phyloP scores from a whole-genome alignment of 2,888 invertebrate species.

The Scaptomyza cyrtandrae region DNA sequence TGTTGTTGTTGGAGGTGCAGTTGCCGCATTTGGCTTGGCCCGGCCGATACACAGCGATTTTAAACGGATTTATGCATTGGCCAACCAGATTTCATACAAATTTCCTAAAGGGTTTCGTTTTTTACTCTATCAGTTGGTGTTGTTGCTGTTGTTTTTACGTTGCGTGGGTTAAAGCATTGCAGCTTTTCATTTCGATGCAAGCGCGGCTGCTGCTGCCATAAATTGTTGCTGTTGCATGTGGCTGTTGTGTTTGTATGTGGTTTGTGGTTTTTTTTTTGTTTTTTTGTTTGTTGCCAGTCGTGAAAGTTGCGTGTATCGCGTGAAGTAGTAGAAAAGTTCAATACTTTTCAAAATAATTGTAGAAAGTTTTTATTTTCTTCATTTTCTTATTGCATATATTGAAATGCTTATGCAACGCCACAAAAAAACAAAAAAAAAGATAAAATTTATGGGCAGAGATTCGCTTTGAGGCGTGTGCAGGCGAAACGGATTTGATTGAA shows the following conservation, averaged over 20 bases:
- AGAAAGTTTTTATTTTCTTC: slow-evolving; percentile 67
- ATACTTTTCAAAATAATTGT: slow-evolving; percentile 77
- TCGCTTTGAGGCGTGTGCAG: slow-evolving; percentile 37
- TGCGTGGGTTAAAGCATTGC: slow-evolving; percentile 69
- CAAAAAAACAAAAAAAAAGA: slow-evolving; percentile 14
- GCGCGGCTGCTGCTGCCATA: slow-evolving; percentile 64
- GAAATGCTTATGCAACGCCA: slow-evolving; percentile 52
- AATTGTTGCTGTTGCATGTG: slow-evolving; percentile 51
- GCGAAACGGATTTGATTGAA: slow-evolving; percentile 49
- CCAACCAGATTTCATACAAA: slow-evolving; percentile 62
- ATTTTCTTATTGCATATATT: slow-evolving; percentile 26
- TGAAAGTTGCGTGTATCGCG: slow-evolving; percentile 81
- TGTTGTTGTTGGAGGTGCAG: slow-evolving; percentile 66
- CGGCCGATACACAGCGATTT: slow-evolving; percentile 61
- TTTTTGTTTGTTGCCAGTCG: slow-evolving; percentile 56
- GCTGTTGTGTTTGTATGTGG: slow-evolving; percentile 26
- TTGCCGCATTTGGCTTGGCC: slow-evolving; percentile 42
- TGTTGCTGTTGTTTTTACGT: slow-evolving; percentile 35
- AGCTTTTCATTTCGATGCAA: slow-evolving; percentile 64
- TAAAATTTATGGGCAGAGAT: slow-evolving; percentile 25
- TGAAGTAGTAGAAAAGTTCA: slow-evolving; percentile 79
- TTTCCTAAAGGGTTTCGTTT: slow-evolving; percentile 80
- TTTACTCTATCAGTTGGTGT: slow-evolving; percentile 40
- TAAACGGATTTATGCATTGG: slow-evolving; percentile 73
- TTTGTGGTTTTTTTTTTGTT: slow-evolving; percentile 41